A percentile compares a stretch with the other conserved stretches of the same genome.
These are phyloP conservation scores for Ormyrus labotus DNA, from an alignment of 2,888 invertebrate species.

Conservation along the genomic window DNA sequence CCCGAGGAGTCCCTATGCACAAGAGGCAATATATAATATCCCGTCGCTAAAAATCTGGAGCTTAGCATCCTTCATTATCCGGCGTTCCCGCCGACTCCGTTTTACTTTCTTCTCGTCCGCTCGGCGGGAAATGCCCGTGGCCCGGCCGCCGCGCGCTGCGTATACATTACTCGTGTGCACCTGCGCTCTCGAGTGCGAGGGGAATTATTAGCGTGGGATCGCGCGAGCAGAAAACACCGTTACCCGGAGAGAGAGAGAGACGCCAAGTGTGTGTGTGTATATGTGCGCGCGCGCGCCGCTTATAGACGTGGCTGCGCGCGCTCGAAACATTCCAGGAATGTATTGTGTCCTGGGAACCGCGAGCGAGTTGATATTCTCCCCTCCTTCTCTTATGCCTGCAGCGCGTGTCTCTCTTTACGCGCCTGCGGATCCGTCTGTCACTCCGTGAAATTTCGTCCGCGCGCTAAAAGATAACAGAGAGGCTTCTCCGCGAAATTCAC, in stretches of 20 bases:
- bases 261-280: not conserved
- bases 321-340: slow-evolving; percentile 68
- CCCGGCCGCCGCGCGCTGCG: not conserved
- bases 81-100: not conserved
- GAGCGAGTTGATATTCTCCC: not conserved
- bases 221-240: slow-evolving; percentile 68
- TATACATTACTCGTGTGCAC: slow-evolving; percentile 20
- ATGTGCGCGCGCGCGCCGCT: not conserved
- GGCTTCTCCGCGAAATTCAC: too few species aligned
- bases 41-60: too few species aligned
- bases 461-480: too few species aligned
- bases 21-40: too few species aligned
- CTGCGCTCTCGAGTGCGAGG: slow-evolving; percentile 51
- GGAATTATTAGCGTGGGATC: slow-evolving; percentile 72
- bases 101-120: slow-evolving; percentile 42
- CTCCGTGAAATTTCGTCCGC: not conserved
- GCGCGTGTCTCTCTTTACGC: not conserved
- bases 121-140: not conserved
- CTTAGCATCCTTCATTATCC: too few species aligned
- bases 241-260: slow-evolving; percentile 58
- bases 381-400: not conserved
- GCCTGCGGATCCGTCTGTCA: slow-evolving; percentile 4
- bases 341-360: slow-evolving; percentile 66
- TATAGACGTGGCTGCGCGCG: slow-evolving; percentile 55
- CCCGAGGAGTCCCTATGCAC: too few species aligned